phyloP scores from a whole-genome alignment of 2,797 vertebrate species.

The Selene dorsalis region DNA sequence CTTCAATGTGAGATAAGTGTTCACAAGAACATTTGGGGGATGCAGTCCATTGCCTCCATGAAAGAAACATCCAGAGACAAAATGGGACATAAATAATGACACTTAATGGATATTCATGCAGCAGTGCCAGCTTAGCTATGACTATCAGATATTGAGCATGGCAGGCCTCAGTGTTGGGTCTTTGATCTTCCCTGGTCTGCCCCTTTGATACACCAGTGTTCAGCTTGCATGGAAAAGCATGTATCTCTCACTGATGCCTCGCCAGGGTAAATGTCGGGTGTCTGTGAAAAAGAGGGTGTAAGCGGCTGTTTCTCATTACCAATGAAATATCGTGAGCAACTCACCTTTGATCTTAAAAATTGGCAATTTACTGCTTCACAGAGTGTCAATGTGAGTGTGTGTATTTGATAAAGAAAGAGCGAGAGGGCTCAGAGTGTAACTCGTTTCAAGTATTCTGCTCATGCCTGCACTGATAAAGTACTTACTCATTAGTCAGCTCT shows the following conservation, averaged over 20 bases:
- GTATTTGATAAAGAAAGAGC: constrained; percentile 25
- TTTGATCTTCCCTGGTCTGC: constrained; percentile 73
- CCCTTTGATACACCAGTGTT: constrained; percentile 72
- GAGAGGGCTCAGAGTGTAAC: constrained; percentile 8
- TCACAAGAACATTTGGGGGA: constrained; percentile 2
- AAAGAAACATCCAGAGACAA: constrained; percentile 21
- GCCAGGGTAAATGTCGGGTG: constrained; percentile 18
- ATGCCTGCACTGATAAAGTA: constrained; percentile 37
- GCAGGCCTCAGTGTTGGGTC: constrained; percentile 54
- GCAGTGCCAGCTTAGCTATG: constrained; percentile 18
- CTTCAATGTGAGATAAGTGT: constrained; percentile 13
- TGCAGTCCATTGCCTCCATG: constrained; percentile 2
- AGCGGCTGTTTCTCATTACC: constrained; percentile 72
- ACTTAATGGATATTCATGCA: constrained; percentile 48
- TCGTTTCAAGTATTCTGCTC: constrained; percentile 37
- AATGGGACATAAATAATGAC: constrained; percentile 33
- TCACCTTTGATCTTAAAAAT: constrained; percentile 72
- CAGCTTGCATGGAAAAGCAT: constrained; percentile 43
- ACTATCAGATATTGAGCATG: constrained; percentile 54
- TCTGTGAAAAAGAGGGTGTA: constrained; percentile 34
- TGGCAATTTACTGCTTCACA: constrained; percentile 62
- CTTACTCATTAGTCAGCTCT: constrained; percentile 40
- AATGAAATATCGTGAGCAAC: constrained; percentile 53
- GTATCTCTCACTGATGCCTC: constrained; percentile 38
- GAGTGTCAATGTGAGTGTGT: constrained; percentile 4